Evolutionary conservation across 2,113 vertebrate species (phyloP).

Genomic region (Indicator maculatus): DNA sequence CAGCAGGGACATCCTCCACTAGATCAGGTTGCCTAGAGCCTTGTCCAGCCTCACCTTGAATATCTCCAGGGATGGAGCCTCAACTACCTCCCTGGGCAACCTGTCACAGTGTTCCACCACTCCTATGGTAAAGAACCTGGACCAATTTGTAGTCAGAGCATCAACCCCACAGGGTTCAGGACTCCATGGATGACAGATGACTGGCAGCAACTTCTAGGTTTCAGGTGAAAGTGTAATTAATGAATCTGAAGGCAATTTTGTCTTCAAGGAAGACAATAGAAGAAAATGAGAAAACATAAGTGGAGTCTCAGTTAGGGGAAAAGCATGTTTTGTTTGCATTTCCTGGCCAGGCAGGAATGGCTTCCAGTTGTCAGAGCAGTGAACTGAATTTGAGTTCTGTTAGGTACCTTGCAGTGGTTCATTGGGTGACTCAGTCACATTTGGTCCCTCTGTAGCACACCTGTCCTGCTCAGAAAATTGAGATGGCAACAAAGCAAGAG

Average conservation of each 20-base stretch:
- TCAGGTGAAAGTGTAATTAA: neutral
- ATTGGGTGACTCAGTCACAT: neutral
- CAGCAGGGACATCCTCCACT: too few relatives aligned
- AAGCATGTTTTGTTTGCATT: neutral
- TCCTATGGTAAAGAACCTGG: neutral
- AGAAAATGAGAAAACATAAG: neutral
- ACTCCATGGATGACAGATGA: neutral
- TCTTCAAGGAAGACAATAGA: neutral
- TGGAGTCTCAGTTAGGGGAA: neutral
- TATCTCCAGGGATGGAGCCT: too few relatives aligned
- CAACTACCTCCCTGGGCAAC: too few relatives aligned
- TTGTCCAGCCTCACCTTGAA: too few relatives aligned
- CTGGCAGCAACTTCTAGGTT: neutral
- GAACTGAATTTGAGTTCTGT: neutral
- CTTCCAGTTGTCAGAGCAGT: neutral
- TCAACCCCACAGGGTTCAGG: neutral
- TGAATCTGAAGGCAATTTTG: neutral
- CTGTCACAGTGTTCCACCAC: too few relatives aligned
- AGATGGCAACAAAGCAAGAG: neutral
- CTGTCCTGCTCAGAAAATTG: neutral
- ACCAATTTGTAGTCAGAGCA: neutral
- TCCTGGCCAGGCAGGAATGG: neutral
- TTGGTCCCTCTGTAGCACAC: neutral
- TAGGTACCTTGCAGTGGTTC: neutral
- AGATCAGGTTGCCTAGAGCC: too few relatives aligned